phyloP scores from a whole-genome alignment of 2,797 vertebrate species.

The Silurus lanzhouensis region DNA sequence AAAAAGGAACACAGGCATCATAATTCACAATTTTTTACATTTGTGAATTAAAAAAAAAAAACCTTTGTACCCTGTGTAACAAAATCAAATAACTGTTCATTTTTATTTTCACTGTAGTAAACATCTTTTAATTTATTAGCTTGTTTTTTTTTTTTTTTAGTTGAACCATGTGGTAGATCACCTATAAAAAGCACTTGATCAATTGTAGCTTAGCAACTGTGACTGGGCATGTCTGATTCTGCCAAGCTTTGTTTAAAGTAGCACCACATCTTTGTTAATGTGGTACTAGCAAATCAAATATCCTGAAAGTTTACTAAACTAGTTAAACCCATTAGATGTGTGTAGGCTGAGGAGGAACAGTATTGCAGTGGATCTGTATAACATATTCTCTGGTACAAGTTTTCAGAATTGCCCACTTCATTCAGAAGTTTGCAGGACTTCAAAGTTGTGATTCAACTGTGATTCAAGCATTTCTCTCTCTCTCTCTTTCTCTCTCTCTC shows the following conservation, averaged over 20 bases:
- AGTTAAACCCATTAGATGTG: not conserved
- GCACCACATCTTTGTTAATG: not conserved
- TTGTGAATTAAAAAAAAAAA: no score
- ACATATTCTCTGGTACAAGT: not conserved
- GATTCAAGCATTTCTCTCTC: not conserved
- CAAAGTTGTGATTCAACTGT: not conserved
- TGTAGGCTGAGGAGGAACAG: not conserved
- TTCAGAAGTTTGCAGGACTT: not conserved
- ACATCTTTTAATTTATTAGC: not conserved
- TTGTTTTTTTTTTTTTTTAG: not conserved
- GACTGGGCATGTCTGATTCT: not conserved
- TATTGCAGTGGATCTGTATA: not conserved
- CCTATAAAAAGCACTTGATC: conserved; percentile 2
- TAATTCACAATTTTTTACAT: no score
- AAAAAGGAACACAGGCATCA: no score
- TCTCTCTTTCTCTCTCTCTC: not conserved
- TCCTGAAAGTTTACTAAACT: not conserved
- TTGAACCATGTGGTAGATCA: no score
- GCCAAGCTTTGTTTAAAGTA: not conserved
- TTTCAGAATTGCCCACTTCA: no score
- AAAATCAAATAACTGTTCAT: no score
- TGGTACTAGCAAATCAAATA: not conserved
- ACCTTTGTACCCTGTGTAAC: no score
- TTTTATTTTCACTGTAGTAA: not conserved
- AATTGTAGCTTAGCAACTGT: conserved; percentile 13